Base-by-base conservation (phyloP, 2,113 vertebrate species). In the Poecilia latipinna region DNA sequence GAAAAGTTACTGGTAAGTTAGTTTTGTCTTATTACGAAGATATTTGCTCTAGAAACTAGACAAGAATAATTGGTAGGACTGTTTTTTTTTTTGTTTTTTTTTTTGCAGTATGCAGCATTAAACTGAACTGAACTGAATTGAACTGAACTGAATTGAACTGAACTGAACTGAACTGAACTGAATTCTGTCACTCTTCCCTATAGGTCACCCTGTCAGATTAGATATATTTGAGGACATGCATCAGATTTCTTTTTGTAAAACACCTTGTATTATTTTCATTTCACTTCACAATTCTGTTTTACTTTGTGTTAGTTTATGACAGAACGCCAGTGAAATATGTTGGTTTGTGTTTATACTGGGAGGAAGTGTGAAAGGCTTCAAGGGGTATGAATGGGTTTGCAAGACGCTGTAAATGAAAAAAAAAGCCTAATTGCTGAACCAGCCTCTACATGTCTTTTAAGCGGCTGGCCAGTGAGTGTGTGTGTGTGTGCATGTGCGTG, bases 401-500 rank as follows among this genome's bases (percentile, higher is more conserved):
- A 67, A 75, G 60, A 19, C 72, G 70, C 69, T 74, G 68, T 57
- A 68, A 79, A 81, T 74, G 71, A 89, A 75, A 84, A 26, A 51
- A 54, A 54, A 57, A 24, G 22, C 44, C 44, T 48, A 48, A 57
- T 57, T 24, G 29, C 31, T 22, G 61, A 32, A n/a, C 29, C 29
- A 67, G 37, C 42, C 39, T 75, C 65, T 33, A 65, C 76, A 69
- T 67, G 65, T 85, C 63, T 71, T 75, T 74, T n/a, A 29, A 72
- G 85, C 80, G 48, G 37, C 78, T 86, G 87, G 82, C 76, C 64
- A 57, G 77, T 77, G 63, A 70, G 82, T 79, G 79, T 74, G 71
- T 80, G 79, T 89, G 80, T 90, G 82, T 68, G 74, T 81, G 77
- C 57, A 75, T 78, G 83, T 89, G 80, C 90, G 82, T 65, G 74